A percentile compares a stretch with the other conserved stretches of the same genome.
Evolutionary conservation across 2,113 vertebrate genomes (phyloP).

Genomic region (Brachypodius melanocephalos): DNA sequence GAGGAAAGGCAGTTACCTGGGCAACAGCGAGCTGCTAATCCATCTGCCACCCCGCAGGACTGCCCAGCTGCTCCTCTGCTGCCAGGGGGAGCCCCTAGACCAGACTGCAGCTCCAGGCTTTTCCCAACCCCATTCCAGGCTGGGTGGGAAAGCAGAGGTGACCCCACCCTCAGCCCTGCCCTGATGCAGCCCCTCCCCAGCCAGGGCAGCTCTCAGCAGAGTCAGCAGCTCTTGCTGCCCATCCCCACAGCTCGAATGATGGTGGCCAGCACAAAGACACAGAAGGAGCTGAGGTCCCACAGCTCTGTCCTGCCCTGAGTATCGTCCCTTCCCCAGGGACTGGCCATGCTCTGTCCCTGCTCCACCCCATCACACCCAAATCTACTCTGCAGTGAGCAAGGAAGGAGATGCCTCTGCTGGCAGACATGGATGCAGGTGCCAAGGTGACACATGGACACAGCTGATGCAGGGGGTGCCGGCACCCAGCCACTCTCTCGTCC

Average conservation of each 20-base stretch:
- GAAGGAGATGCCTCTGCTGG: background rate
- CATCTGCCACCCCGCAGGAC: background rate
- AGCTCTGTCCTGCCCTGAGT: background rate
- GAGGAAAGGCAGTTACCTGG: constrained; percentile 3
- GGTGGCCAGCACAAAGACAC: accelerated
- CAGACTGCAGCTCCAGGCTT: background rate
- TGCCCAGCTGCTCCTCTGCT: background rate
- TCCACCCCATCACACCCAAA: background rate
- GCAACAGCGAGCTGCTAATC: background rate
- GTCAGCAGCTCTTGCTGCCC: background rate
- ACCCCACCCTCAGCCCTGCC: background rate
- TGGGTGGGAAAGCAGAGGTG: background rate
- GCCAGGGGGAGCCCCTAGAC: background rate
- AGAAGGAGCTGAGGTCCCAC: background rate
- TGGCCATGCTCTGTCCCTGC: accelerated
- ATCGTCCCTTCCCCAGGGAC: background rate
- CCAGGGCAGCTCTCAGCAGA: background rate
- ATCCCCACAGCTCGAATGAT: accelerated
- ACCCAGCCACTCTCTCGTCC: background rate
- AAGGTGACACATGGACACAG: background rate
- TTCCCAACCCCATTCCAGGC: accelerated
- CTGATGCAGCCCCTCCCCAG: background rate
- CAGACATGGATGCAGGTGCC: background rate
- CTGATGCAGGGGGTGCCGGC: accelerated
- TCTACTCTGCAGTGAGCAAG: background rate